Base-by-base conservation (phyloP, 2,113 vertebrate species). In the Phyllostomus discolor region DNA sequence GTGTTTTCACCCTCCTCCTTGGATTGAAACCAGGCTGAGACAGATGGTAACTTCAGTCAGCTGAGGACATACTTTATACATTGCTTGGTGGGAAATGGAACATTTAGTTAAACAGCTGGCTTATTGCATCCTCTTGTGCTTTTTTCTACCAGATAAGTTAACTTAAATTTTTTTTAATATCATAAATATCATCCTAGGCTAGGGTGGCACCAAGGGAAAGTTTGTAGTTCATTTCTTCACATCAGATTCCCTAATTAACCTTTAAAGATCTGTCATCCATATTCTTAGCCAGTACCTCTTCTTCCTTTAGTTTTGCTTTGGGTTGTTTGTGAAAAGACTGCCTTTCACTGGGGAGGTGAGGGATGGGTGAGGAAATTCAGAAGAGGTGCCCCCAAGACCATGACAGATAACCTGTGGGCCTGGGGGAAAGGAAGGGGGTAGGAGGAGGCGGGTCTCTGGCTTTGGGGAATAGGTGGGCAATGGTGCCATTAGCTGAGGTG, bases 291-390 rank as follows among this genome's bases (percentile, higher is more conserved):
- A 59, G 19, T 38, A n/a, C 20, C n/a, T 24, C 4, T 9, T 66
- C 43, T 26, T 97, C 33, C 62, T 91, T 75, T 22, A 43, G 43
- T 73, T 95, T 93, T 95, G 17, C 2, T 54, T 4, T 15, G 17
- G 85, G 35, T 33, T 93, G 3, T 81, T 79, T 90, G 33, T 87
- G 87, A 54, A 92, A 73, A 62, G 81, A 69, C 10, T 90, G 12
- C 10, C 48, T 78, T 78, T 52, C 75, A 4, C 38, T 48, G 69
- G 54, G 73, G 17, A 10, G 59, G 54, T 33, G 24, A 48, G 41
- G 14, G 33, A 2, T 19, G 52, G 26, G 33, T 12, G 64, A 35
- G 33, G 17, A 7, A 35, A 24, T 38, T 83, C 64, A 75, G 48
- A 79, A 48, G 54, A 50, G 69, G 62, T 15, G 14, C 4, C 20